These are phyloP conservation scores for Latheticus oryzae DNA, from an alignment of 2,888 invertebrate species.

Conservation along the genomic window DNA sequence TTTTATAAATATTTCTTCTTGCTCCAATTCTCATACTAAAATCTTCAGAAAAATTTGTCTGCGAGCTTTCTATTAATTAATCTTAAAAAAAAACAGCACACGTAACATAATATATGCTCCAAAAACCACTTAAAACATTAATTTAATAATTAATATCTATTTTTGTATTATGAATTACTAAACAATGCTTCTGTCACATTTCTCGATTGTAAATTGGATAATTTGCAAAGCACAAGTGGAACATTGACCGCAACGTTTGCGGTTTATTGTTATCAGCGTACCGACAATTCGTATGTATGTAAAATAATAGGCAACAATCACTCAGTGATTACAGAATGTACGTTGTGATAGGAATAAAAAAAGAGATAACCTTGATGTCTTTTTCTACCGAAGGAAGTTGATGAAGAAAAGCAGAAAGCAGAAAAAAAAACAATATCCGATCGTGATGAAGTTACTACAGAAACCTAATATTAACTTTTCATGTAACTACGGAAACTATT, in stretches of 20 bases:
- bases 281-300: conserved; percentile 9
- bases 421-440: too few species aligned
- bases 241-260: conserved; percentile 26
- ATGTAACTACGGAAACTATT: too few species aligned
- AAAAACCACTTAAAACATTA: background rate
- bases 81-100: background rate
- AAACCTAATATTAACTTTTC: too few species aligned
- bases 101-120: background rate
- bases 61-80: background rate
- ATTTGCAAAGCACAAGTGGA: conserved; percentile 17
- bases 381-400: too few species aligned
- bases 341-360: too few species aligned
- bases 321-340: conserved; percentile 8
- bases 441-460: too few species aligned
- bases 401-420: too few species aligned
- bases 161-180: conserved; percentile 4
- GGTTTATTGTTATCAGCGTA: conserved; percentile 27
- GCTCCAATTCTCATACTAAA: background rate
- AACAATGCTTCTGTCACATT: too few species aligned
- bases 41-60: background rate
- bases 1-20: too few species aligned
- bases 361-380: too few species aligned
- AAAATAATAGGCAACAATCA: conserved; percentile 16
- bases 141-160: background rate
- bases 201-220: conserved; percentile 20